Evolutionary conservation across 64 coral and sea anemone genomes (phyloP), one percentile per base, ranked within the genome.

Genomic region (Hydrozoanthus tunicans): DNA sequence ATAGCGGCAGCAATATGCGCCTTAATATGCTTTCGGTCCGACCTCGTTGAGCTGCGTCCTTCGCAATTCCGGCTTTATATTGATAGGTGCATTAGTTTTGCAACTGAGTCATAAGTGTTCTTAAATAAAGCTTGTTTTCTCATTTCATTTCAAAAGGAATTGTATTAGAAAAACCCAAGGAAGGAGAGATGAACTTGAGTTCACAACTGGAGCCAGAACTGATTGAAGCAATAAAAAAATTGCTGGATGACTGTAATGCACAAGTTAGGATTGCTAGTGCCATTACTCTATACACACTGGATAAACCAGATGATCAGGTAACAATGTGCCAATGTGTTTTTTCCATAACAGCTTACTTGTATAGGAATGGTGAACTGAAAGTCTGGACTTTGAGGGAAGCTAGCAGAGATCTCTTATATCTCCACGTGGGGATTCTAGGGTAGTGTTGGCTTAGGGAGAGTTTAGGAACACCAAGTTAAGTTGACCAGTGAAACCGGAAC

Each of bases 251-350:
- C 20, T 20, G 79, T 43, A 95, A 95, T 82, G 64, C 76, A 11
- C 93, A 95, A 82, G 93, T 95, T 56, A 95, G 90, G 62, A 91
- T 20, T 20, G 20, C 20, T 20, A 20, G 20, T 20, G 20, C 20
- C 20, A 20, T 20, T 20, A 20, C 20, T 20, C 20, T 20, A 20
- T 20, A 20, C 20, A 20, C 20, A 20, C 20, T 20, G 20, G 20
- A 20, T 20, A 20, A 20, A 20, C 20, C 20, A 20, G 20, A 20
- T 20, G 20, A 20, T 20, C 20, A 20, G 20, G 20, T 20, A 20
- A 20, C 20, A 20, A 20, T 20, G 20, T 20, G 20, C 20, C 20
- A 20, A 20, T 20, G 20, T 95, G 74, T 77, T 77, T 77, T 77
- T 77, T 77, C 74, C 74, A 77, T 20, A 20, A 20, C 20, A 20